Conservation (phyloP, 2,797 vertebrate genomes). For the Hafferia zeledoni region DNA sequence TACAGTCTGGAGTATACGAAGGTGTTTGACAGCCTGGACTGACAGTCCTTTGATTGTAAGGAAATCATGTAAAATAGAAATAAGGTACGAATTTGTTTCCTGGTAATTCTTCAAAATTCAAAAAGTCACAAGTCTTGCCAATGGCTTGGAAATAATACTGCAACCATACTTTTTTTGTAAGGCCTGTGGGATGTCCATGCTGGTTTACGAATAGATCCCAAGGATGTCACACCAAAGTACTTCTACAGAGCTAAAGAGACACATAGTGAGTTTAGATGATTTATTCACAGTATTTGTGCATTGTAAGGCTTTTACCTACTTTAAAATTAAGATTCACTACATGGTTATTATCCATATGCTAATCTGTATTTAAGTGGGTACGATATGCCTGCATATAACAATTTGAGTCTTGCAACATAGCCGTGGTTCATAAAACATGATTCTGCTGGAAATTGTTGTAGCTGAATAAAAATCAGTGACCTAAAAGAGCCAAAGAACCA, state of each 20-base stretch:
- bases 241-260: background rate
- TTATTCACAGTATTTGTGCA: background rate
- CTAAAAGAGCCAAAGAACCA: background rate
- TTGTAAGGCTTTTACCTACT: background rate
- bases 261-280: background rate
- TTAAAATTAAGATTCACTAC: background rate
- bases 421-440: background rate
- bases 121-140: background rate
- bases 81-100: background rate
- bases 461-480: background rate
- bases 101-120: background rate
- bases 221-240: background rate
- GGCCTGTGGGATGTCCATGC: background rate
- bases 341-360: background rate
- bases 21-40: background rate
- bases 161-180: background rate
- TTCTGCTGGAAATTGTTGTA: background rate
- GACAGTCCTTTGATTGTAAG: background rate
- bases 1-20: background rate
- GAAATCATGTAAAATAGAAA: background rate
- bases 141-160: background rate
- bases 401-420: background rate
- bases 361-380: background rate
- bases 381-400: rapidly evolving
- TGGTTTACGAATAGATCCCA: background rate